These are phyloP conservation scores for Agrotis clavis DNA, from an alignment of 2,888 invertebrate genomes.

Conservation along the genomic window DNA sequence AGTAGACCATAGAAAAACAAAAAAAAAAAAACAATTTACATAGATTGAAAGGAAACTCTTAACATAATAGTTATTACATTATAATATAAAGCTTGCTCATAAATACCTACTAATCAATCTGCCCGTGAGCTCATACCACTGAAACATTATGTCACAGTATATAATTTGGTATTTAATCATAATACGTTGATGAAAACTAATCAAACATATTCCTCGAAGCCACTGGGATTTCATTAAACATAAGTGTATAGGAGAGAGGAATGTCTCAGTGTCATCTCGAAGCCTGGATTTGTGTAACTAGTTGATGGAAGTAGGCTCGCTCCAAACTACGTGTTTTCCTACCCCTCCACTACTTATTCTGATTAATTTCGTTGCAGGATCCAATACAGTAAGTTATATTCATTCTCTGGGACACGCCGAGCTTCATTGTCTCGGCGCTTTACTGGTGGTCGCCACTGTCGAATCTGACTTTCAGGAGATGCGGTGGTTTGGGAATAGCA, in stretches of 20 bases:
- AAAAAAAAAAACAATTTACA: background rate
- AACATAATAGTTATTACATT: background rate
- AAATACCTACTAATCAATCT: background rate
- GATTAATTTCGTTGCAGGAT: no score
- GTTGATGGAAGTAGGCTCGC: background rate
- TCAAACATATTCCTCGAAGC: background rate
- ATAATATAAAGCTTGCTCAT: background rate
- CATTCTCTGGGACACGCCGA: no score
- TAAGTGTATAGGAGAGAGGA: no score
- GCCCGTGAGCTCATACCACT: background rate
- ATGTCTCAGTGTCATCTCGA: background rate
- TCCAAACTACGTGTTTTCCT: no score
- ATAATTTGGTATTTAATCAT: slow-evolving; percentile 2
- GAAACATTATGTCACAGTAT: background rate
- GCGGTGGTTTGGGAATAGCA: no score
- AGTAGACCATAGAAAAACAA: no score
- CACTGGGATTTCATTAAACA: background rate
- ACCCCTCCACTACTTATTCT: no score
- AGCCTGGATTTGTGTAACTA: background rate
- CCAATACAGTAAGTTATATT: no score
- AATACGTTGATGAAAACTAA: slow-evolving; percentile 8
- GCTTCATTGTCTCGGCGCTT: no score
- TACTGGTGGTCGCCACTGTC: no score
- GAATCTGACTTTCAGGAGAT: no score
- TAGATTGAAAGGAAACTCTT: slow-evolving; percentile 3